Evolutionary conservation across 2,113 vertebrate genomes (phyloP).

Genomic region (Ailuropoda melanoleuca): DNA sequence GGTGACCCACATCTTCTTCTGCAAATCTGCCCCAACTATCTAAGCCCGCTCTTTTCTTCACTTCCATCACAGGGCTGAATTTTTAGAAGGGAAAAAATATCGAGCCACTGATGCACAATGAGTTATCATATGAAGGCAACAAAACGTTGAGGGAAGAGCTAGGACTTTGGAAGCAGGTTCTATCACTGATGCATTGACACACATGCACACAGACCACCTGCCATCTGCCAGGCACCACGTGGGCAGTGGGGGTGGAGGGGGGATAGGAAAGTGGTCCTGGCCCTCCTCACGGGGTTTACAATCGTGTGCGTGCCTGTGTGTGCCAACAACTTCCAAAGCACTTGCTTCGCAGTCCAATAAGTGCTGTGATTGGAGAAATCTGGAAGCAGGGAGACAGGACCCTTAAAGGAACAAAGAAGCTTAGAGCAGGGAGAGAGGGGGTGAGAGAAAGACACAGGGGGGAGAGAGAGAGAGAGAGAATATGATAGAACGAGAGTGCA

Average conservation of each 20-base stretch:
- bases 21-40: not conserved
- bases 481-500: fast-evolving
- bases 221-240: fast-evolving
- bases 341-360: fast-evolving
- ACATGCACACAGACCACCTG: fast-evolving
- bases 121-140: not conserved
- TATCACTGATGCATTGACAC: fast-evolving
- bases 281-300: not conserved
- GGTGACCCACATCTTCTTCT: not conserved
- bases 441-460: not conserved
- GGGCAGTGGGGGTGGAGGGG: too few relatives aligned
- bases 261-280: not conserved
- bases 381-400: not conserved
- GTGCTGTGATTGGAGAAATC: not conserved
- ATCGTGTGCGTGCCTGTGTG: fast-evolving
- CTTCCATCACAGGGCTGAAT: not conserved
- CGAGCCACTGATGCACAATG: not conserved
- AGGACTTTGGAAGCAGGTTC: not conserved
- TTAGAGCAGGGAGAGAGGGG: too few relatives aligned
- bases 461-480: too few relatives aligned
- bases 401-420: fast-evolving
- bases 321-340: not conserved
- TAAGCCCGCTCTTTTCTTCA: too few relatives aligned
- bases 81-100: not conserved
- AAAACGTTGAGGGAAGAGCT: not conserved